These are phyloP conservation scores for Periophthalmus magnuspinnatus DNA, from an alignment of 2,797 vertebrate genomes.

Conservation along the genomic window DNA sequence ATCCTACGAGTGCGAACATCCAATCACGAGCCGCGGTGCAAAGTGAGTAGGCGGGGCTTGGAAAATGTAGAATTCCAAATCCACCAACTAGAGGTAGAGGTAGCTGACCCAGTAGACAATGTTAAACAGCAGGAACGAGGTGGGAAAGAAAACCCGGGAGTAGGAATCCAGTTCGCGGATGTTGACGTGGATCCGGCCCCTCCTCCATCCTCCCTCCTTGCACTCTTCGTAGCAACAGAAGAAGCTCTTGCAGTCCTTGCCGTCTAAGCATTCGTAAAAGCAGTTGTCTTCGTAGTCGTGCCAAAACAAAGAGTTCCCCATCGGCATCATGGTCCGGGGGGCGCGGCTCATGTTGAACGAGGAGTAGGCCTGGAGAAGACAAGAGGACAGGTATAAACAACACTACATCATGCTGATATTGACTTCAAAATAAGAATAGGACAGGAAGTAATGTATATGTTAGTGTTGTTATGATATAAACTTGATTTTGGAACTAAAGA, in stretches of 20 bases:
- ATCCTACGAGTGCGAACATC: constrained; percentile 19
- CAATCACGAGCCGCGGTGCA: constrained; percentile 24
- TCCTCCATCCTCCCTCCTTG: constrained; percentile 90
- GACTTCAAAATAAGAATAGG: too few species aligned
- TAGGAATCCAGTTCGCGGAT: constrained; percentile 93
- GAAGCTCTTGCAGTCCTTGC: constrained; percentile 97
- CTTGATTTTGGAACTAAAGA: too few species aligned
- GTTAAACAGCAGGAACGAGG: constrained; percentile 95
- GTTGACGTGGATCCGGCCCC: constrained; percentile 91
- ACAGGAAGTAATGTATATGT: too few species aligned
- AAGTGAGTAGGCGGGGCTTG: constrained; percentile 12
- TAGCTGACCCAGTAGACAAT: constrained; percentile 98
- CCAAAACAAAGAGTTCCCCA: constrained; percentile 89
- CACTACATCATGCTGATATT: too few species aligned
- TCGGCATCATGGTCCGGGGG: constrained; percentile 61
- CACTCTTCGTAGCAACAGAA: constrained; percentile 98
- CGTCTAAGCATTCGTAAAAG: constrained; percentile 92
- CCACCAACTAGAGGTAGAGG: constrained; percentile 91
- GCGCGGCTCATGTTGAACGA: constrained; percentile 83
- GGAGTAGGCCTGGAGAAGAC: constrained; percentile 85
- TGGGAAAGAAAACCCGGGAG: constrained; percentile 95
- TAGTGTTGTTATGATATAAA: too few species aligned
- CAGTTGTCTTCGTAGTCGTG: constrained; percentile 92
- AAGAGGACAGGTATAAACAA: background rate
- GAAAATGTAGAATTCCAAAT: background rate